Conservation (phyloP, 1,140 invertebrate species). For the Zaprionus tsacasi region DNA sequence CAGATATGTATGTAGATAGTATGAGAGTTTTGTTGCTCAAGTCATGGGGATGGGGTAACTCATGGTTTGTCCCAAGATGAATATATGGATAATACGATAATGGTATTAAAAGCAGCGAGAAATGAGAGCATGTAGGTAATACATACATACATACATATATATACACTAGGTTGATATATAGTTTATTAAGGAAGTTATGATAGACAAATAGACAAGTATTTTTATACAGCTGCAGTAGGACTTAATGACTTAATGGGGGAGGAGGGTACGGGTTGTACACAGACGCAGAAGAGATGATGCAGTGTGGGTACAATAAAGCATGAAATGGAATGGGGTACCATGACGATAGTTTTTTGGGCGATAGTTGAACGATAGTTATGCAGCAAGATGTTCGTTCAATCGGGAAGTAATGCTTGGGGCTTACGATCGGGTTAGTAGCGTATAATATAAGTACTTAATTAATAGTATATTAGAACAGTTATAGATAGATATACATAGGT, state of each 20-base stretch:
- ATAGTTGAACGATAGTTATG: slow-evolving; percentile 1
- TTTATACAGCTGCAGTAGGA: slow-evolving; percentile 1
- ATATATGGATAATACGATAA: not conserved
- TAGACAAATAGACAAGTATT: slow-evolving; percentile 8
- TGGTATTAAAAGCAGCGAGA: slow-evolving; percentile 13
- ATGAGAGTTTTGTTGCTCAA: slow-evolving; percentile 21
- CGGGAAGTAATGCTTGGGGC: slow-evolving; percentile 6
- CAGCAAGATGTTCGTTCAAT: not conserved
- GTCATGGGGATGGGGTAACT: slow-evolving; percentile 3
- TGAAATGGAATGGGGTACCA: not conserved
- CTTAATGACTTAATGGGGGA: not conserved
- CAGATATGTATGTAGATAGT: not conserved
- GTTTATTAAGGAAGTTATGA: not conserved
- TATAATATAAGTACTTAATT: slow-evolving; percentile 29
- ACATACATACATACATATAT: slow-evolving; percentile 12
- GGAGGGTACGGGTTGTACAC: no score
- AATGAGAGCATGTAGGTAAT: slow-evolving; percentile 3
- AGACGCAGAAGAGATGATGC: not conserved
- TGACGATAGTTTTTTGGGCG: not conserved
- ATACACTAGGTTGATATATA: not conserved
- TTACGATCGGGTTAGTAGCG: slow-evolving; percentile 29
- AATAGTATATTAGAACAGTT: slow-evolving; percentile 15
- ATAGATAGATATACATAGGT: slow-evolving; percentile 29
- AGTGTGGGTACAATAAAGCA: not conserved
- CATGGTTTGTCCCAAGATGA: not conserved